Conservation (phyloP, 2,888 invertebrate species). For the Frankliniella fusca region DNA sequence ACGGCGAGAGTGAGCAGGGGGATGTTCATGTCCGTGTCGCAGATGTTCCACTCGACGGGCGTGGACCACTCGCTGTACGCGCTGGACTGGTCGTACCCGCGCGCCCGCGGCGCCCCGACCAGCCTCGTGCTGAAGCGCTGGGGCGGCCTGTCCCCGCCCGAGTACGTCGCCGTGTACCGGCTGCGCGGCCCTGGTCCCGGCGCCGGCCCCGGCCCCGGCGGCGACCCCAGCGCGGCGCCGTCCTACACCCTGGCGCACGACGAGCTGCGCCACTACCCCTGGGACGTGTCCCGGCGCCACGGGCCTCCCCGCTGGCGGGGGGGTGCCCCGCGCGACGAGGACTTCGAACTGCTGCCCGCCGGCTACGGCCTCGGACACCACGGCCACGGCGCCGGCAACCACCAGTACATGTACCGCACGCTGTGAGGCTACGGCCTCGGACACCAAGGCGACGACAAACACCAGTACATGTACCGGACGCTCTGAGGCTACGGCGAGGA, state of each 20-base stretch:
- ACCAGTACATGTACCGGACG: slow-evolving; percentile 5
- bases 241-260: slow-evolving; percentile 1
- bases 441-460: not conserved
- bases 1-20: too few species aligned
- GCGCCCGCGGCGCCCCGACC: not conserved
- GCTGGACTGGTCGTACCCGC: slow-evolving; percentile 12
- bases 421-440: not conserved
- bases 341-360: slow-evolving; percentile 21
- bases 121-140: not conserved
- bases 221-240: not conserved
- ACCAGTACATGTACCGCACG: slow-evolving; percentile 9
- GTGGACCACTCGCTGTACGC: slow-evolving; percentile 1
- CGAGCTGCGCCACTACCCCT: not conserved
- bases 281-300: not conserved
- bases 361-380: not conserved
- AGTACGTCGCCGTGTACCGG: slow-evolving; percentile 14
- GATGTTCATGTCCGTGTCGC: not conserved
- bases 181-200: not conserved
- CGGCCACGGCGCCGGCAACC: not conserved
- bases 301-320: not conserved
- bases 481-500: not conserved
- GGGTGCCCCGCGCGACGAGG: not conserved
- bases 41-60: not conserved
- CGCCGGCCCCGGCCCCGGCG: not conserved
- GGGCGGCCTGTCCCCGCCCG: slow-evolving; percentile 14